Evolutionary conservation across 2,888 invertebrate genomes (phyloP).

Genomic region (Metacarcinus magister): DNA sequence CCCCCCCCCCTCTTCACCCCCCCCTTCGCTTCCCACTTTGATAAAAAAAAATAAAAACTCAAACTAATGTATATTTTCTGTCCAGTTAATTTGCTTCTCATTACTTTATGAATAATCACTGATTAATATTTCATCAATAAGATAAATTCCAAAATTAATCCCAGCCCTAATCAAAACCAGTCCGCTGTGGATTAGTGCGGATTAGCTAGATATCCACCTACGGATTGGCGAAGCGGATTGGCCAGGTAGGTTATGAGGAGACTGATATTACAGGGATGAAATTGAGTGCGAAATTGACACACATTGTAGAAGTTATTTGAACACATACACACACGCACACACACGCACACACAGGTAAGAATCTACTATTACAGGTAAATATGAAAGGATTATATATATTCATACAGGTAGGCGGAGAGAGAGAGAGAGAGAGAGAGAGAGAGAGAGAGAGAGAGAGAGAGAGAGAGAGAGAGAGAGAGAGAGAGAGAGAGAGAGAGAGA

Average conservation of each 20-base stretch:
- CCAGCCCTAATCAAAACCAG: not conserved
- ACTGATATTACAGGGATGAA: not conserved
- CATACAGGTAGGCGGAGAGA: not conserved
- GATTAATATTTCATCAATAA: slow-evolving; percentile 51
- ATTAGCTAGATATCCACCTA: not conserved
- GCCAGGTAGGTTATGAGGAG: not conserved
- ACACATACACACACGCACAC: not conserved
- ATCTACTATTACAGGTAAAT: not conserved
- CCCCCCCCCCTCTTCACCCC: too few species aligned
- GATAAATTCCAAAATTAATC: slow-evolving; percentile 11
- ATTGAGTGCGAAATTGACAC: too few species aligned
- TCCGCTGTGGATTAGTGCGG: not conserved
- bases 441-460: slow-evolving; percentile 26
- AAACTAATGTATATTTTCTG: not conserved
- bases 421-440: slow-evolving; percentile 1
- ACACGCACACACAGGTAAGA: not conserved
- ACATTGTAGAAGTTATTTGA: too few species aligned
- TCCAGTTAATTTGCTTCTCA: slow-evolving; percentile 29
- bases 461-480: not conserved
- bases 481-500: not conserved
- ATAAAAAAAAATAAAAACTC: not conserved
- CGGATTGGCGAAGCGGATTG: not conserved
- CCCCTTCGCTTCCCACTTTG: not conserved
- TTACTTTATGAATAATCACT: not conserved
- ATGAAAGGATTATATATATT: not conserved